These are phyloP conservation scores for Xenentodon cancila DNA, from an alignment of 2,797 vertebrate species.

Conservation along the genomic window DNA sequence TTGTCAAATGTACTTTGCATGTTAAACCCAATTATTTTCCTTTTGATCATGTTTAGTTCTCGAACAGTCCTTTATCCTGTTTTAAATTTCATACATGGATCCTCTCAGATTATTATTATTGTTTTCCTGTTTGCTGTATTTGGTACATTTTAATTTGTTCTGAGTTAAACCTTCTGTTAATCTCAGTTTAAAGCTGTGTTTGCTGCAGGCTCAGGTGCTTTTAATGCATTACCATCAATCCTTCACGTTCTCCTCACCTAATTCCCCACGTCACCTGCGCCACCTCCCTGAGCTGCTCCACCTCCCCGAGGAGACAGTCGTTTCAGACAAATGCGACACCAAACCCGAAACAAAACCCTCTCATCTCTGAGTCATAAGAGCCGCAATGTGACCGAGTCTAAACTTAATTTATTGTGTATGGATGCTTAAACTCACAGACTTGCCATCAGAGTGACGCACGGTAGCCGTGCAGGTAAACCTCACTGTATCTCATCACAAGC, in stretches of 20 bases:
- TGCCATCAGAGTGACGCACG: neutral
- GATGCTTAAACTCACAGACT: conserved; percentile 7
- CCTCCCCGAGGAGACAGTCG: conserved; percentile 48
- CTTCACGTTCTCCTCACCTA: conserved; percentile 44
- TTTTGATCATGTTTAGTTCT: neutral
- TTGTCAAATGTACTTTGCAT: too few species aligned
- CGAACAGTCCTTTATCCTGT: neutral
- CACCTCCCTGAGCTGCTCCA: conserved; percentile 37
- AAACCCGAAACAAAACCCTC: conserved; percentile 5
- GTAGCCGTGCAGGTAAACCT: conserved; percentile 13
- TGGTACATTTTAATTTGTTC: neutral
- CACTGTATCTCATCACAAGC: neutral
- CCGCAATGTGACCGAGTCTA: neutral
- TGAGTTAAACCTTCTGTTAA: neutral
- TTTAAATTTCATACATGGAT: neutral
- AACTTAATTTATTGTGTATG: conserved; percentile 20
- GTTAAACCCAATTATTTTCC: too few species aligned
- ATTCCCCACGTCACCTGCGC: conserved; percentile 58
- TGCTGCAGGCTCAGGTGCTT: conserved; percentile 27
- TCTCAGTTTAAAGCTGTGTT: conserved; percentile 3
- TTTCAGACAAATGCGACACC: conserved; percentile 3
- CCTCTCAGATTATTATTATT: neutral
- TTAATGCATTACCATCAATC: conserved; percentile 40
- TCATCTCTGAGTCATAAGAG: neutral
- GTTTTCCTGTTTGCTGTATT: neutral